phyloP scores from a whole-genome alignment of 1,140 invertebrate genomes.

The Pissodes strobi region DNA sequence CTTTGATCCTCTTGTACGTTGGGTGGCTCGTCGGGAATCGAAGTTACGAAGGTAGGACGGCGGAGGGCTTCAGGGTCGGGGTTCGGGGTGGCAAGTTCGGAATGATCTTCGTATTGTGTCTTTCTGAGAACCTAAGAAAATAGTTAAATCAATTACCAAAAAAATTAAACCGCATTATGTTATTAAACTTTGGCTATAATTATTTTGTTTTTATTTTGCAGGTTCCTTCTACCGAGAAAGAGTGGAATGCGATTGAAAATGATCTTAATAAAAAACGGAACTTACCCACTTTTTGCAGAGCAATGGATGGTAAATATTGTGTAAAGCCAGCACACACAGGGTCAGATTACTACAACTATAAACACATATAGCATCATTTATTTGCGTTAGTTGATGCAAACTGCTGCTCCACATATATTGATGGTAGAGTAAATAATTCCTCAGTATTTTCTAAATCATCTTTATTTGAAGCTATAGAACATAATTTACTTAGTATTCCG shows the following conservation, averaged over 20 bases:
- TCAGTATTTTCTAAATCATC: slow-evolving; percentile 23
- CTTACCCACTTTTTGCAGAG: slow-evolving; percentile 56
- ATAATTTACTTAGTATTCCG: neutral
- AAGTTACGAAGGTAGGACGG: neutral
- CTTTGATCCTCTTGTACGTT: neutral
- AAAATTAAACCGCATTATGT: too few species aligned
- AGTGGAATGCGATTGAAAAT: slow-evolving; percentile 30
- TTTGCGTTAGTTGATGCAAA: neutral
- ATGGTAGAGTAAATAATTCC: slow-evolving; percentile 32
- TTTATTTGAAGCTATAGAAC: neutral
- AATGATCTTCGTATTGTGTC: slow-evolving; percentile 1
- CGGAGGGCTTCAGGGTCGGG: neutral
- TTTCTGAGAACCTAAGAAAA: neutral
- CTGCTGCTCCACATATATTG: slow-evolving; percentile 40
- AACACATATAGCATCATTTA: neutral
- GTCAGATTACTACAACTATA: neutral
- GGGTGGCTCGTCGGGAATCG: too few species aligned
- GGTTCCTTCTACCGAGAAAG: slow-evolving; percentile 9
- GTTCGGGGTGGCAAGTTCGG: neutral
- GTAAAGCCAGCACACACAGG: neutral
- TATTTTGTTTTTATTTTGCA: slow-evolving; percentile 14
- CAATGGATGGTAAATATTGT: slow-evolving; percentile 16
- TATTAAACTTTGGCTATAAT: neutral
- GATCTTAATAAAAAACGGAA: slow-evolving; percentile 36
- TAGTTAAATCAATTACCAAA: too few species aligned